phyloP scores from a whole-genome alignment of 2,888 invertebrate species.

The Eugnorisma glareosa region DNA sequence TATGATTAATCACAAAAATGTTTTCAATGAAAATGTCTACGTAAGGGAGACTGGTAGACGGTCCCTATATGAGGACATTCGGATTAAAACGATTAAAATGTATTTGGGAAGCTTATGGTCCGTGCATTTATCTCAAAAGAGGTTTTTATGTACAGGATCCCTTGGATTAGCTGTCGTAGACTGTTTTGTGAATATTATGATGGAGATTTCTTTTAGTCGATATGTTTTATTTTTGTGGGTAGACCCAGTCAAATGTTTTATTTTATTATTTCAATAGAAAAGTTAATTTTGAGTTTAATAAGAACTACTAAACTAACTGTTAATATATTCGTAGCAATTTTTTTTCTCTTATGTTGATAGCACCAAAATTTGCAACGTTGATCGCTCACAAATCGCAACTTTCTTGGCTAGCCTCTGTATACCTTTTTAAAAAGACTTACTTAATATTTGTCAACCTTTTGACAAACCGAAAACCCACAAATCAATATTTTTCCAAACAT shows the following conservation, averaged over 20 bases:
- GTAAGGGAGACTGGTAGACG: conserved; percentile 15
- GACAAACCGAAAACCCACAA: too few species aligned
- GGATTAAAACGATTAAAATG: conserved; percentile 46
- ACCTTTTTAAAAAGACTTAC: too few species aligned
- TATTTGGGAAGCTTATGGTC: conserved; percentile 8
- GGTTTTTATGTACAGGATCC: conserved; percentile 15
- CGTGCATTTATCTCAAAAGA: conserved; percentile 21
- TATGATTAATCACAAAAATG: conserved; percentile 27
- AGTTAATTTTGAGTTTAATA: background rate
- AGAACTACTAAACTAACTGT: background rate
- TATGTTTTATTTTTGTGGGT: background rate
- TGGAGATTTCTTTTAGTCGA: background rate
- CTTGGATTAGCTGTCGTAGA: conserved; percentile 12
- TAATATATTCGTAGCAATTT: too few species aligned
- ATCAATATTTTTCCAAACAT: too few species aligned
- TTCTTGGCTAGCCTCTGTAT: too few species aligned
- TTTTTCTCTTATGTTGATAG: too few species aligned
- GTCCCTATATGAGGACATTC: background rate
- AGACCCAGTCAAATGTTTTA: background rate
- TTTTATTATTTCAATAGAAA: background rate
- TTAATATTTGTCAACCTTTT: too few species aligned
- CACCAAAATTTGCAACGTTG: too few species aligned
- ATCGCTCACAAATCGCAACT: too few species aligned
- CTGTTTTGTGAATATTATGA: conserved; percentile 15
- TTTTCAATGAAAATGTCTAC: conserved; percentile 33